Percentiles rank a stretch among this genome's conserved stretches.
These are phyloP conservation scores for human (Homo sapiens) DNA, from an alignment of 2,113 vertebrate species.

Conservation along the genomic window DNA sequence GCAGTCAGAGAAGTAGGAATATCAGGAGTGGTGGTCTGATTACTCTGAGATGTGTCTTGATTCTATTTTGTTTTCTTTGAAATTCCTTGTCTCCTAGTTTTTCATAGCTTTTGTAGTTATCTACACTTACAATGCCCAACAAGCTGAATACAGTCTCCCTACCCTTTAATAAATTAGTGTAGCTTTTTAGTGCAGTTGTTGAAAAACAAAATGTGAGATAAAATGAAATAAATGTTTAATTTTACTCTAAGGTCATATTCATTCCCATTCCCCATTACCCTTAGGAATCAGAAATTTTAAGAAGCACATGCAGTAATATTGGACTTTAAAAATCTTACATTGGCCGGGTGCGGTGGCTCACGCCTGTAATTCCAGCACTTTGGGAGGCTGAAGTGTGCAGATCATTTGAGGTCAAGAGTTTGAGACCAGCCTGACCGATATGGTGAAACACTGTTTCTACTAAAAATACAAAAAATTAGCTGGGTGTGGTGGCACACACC, in stretches of 20 bases:
- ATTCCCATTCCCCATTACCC: not conserved
- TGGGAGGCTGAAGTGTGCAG: no score
- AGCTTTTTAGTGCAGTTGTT: not conserved
- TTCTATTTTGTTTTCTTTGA: slow-evolving; percentile 49
- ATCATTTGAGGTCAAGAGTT: no score
- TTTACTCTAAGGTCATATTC: slow-evolving; percentile 61
- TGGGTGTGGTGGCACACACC: no score
- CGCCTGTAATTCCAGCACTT: no score
- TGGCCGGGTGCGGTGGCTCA: not conserved
- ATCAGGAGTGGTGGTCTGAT: not conserved
- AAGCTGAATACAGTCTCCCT: not conserved
- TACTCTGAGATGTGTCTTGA: not conserved
- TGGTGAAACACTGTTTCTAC: no score
- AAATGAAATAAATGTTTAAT: slow-evolving; percentile 54
- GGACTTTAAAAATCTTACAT: not conserved
- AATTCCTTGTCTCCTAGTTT: slow-evolving; percentile 30
- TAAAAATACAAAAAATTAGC: no score
- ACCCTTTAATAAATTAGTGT: not conserved
- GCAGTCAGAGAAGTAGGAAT: not conserved
- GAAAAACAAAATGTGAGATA: slow-evolving; percentile 36
- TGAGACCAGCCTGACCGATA: no score
- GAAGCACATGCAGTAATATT: not conserved
- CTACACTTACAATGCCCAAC: not conserved
- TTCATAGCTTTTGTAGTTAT: not conserved
- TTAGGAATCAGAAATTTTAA: slow-evolving; percentile 33